Base-by-base conservation (phyloP, 2,797 vertebrate species). In the Onychomys leucogaster region DNA sequence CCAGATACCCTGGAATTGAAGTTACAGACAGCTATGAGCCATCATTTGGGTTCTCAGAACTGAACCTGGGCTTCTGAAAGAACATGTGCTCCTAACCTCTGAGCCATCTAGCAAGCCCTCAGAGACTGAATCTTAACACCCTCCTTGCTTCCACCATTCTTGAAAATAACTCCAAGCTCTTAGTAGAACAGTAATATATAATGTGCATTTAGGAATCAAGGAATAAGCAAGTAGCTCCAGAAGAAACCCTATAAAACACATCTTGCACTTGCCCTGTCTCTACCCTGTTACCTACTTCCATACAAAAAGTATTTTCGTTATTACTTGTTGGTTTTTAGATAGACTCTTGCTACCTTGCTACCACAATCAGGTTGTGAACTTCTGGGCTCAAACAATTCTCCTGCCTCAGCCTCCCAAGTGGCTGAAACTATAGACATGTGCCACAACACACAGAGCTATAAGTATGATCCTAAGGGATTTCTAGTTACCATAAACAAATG, bases 91-190 rank as follows among this genome's bases (percentile, higher is more conserved):
- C 57, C 41, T 61, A 61, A 82, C n/a, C 80, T 41, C n/a, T 41
- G 14, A 41, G 3, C 23, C 57, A 61, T 41, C 78, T 14, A 41
- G 9, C 2, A 6, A 81, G 78, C 23, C 34, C 25, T 32, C 14
- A 71, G 29, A 61, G 25, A 90, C 37, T 46, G 34, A 59, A 73
- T 76, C 55, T 78, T 82, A 87, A 67, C 34, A 84, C 37, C 27
- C 46, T 46, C 5, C 17, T 43, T 77, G n/a, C 23, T 69, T 21
- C 13, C 19, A 81, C 3, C 9, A 57, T 92, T 95, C 93, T 90
- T 92, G 81, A 67, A 91, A 96, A 89, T 89, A 83, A 90, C 85
- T 71, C 65, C 80, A 49, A 91, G 59, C 27, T 63, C n/a, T 43
- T 73, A 69, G 2, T 71, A 86, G 32, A 73, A 91, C 43, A 55